Evolutionary conservation across 2,797 vertebrate species (phyloP), one percentile per base, ranked within the genome.

Genomic region (Phylloscopus collybita): DNA sequence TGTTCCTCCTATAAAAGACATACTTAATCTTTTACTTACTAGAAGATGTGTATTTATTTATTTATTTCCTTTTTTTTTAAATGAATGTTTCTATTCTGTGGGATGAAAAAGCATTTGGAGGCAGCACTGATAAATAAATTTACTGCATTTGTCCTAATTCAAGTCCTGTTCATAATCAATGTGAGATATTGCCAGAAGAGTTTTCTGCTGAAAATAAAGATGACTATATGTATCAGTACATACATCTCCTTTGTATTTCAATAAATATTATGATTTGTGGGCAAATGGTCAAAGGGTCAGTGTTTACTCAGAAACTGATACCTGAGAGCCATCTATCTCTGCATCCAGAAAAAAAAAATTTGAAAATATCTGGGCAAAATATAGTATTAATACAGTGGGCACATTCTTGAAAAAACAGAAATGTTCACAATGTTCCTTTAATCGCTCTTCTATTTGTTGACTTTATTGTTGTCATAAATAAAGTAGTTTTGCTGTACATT

Each of bases 401-500:
- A 88, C 30, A 84, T 88, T 59, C 5, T 62, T 87, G 79, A 84
- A 95, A 86, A 96, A 84, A 57, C 29, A 71, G 60, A 80, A 96
- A 67, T 65, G 40, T 32, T 8, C 10, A 74, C 59, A 75, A 5
- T 69, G 90, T 93, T 93, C 36, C 21, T 96, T 93, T 5, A 1
- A 34, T 81, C 16, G 60, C 86, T 60, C 56, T 50, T 73, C 9
- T 83, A 40, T 93, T 70, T 82, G 92, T 51, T 62, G 30, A 71
- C 91, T 82, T 87, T 89, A 72, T 87, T 80, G 6, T 74, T 96
- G 95, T 85, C 23, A 53, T 92, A 92, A 94, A 87, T 56, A 44
- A 11, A 57, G 9, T 22, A 8, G 1, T 0, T 83, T 80, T 88
- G 22, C 26, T 61, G 11, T 38, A 21, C 7, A 4, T 69, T 75